Base-by-base conservation (phyloP, 2,797 vertebrate species). In the Chelidonichthys spinosus region DNA sequence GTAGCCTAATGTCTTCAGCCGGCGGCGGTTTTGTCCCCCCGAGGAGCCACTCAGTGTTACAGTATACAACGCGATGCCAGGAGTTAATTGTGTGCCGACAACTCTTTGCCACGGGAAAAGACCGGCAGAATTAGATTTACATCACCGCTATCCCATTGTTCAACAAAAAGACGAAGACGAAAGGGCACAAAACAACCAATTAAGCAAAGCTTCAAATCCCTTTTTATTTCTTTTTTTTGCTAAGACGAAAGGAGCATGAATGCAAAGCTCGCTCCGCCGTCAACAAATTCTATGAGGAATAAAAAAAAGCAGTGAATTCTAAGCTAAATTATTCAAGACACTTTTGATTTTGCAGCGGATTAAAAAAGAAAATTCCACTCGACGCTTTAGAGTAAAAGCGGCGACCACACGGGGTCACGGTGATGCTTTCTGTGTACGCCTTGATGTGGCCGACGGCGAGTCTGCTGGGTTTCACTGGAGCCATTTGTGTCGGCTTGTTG, bases 81-180 rank as follows among this genome's bases (percentile, higher is more conserved):
- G 87, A 85, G 85, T 86, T 94, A 91, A 94, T 93, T 92, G 88
- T 84, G 84, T 81, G 82, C 87, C 85, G 90, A 93, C 88, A 91
- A 85, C 64, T 86, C 70, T 76, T 72, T 81, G 74, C 88, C 72
- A 91, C 73, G 63, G 85, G 88, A 92, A 25, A 85, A 82, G 80
- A 76, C 70, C 83, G 85, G 79, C 33, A 77, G 74, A 89, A 87
- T 86, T 65, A 87, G 82, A 85, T 91, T 89, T 83, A 88, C 86
- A 88, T 89, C 82, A 72, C 85, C 78, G 76, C 77, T 79, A 84
- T 76, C 70, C 86, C 79, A 73, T 79, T 76, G 81, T 82, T 89
- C 87, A 88, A 25, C 1, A 69, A 73, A 85, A 89, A 86, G 69
- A 81, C 74, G 76, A 60, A 88, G 83, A 87, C 81, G 85, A 92